Evolutionary conservation across 2,888 invertebrate species (phyloP).

Genomic region (Oegoconia quadripuncta): DNA sequence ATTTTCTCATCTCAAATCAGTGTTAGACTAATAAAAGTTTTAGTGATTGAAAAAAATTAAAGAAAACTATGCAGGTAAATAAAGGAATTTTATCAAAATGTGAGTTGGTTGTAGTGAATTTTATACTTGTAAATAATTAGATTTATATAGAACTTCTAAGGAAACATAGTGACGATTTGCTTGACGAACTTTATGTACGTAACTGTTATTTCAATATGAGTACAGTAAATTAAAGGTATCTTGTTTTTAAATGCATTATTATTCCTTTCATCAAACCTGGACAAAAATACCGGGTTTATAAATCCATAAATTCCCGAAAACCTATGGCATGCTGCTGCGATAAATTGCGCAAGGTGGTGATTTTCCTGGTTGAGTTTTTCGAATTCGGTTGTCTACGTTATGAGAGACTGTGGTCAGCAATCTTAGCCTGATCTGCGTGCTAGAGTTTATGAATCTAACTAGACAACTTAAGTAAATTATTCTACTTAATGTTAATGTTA

Average conservation of each 20-base stretch:
- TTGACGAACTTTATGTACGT: constrained; percentile 66
- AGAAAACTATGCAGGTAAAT: constrained; percentile 46
- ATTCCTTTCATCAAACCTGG: too few species aligned
- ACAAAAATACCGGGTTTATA: too few species aligned
- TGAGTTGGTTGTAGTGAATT: constrained; percentile 62
- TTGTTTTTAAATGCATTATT: constrained; percentile 42
- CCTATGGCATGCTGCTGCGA: too few species aligned
- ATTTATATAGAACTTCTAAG: constrained; percentile 55
- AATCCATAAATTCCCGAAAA: too few species aligned
- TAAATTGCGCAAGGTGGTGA: too few species aligned
- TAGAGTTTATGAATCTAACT: too few species aligned
- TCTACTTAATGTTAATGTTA: too few species aligned
- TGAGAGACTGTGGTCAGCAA: too few species aligned
- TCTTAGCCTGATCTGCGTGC: too few species aligned
- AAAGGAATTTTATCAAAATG: constrained; percentile 51
- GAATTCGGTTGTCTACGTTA: too few species aligned
- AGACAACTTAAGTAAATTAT: too few species aligned
- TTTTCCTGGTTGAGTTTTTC: too few species aligned
- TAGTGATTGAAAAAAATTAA: constrained; percentile 42
- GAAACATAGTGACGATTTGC: constrained; percentile 66
- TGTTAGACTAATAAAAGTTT: constrained; percentile 55
- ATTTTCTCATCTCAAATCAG: constrained; percentile 56
- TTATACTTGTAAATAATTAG: constrained; percentile 74
- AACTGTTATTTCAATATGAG: constrained; percentile 65
- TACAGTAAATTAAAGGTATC: constrained; percentile 59